Percentiles rank a stretch among this genome's conserved stretches.
Evolutionary conservation across 2,888 invertebrate genomes (phyloP).

Genomic region (Melanchra persicariae): DNA sequence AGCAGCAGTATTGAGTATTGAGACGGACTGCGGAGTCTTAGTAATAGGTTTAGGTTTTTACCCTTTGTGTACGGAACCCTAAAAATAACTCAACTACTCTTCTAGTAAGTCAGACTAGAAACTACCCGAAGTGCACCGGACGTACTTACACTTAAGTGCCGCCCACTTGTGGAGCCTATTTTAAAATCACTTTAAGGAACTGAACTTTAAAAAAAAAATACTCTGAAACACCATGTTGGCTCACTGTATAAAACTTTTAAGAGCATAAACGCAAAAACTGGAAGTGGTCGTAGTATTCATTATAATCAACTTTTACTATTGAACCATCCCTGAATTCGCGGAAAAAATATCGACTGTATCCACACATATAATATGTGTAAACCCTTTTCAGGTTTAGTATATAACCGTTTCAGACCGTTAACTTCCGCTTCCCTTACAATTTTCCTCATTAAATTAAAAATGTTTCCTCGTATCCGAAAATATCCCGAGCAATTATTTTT

Average conservation of each 20-base stretch:
- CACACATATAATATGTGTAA: no score
- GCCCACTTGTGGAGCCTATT: background rate
- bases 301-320: no score
- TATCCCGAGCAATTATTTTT: background rate
- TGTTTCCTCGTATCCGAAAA: conserved; percentile 3
- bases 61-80: no score
- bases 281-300: no score
- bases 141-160: background rate
- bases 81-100: no score
- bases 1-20: no score
- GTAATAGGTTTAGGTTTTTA: no score
- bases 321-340: no score
- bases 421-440: background rate
- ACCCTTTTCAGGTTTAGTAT: no score
- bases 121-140: background rate
- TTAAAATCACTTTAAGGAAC: background rate
- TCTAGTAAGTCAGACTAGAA: background rate
- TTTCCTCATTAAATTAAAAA: conserved; percentile 2
- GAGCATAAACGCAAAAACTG: no score
- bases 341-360: no score
- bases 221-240: background rate
- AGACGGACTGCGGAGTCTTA: no score
- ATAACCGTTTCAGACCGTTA: background rate
- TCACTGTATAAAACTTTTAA: background rate
- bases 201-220: background rate